These are phyloP conservation scores for Drepana arcuata DNA, from an alignment of 1,140 invertebrate genomes.

Conservation along the genomic window DNA sequence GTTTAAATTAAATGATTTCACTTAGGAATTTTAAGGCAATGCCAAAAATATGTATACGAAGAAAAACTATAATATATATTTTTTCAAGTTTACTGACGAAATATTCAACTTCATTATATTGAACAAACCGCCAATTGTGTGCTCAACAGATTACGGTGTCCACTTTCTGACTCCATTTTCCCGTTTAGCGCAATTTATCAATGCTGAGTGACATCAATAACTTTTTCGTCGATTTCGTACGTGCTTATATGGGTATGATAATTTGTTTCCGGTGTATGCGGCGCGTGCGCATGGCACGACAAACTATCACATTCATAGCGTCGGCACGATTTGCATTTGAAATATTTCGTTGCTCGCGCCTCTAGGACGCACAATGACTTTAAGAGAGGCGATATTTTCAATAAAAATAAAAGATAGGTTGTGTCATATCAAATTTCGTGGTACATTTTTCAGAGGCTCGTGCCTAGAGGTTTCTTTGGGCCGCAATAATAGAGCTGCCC, in stretches of 20 bases:
- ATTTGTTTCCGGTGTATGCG: conserved; percentile 65
- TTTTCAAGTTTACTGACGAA: conserved; percentile 1
- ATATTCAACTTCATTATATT: conserved; percentile 15
- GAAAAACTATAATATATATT: too few species aligned
- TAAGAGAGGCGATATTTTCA: conserved; percentile 34
- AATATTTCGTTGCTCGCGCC: conserved; percentile 63
- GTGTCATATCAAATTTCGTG: conserved; percentile 63
- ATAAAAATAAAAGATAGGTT: conserved; percentile 23
- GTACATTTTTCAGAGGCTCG: conserved; percentile 63
- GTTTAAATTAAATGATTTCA: too few species aligned
- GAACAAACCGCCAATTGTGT: conserved; percentile 14
- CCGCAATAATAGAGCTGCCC: conserved; percentile 43
- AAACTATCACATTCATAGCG: conserved; percentile 67
- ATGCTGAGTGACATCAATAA: conserved; percentile 56
- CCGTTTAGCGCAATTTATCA: conserved; percentile 59
- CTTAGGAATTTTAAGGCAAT: too few species aligned
- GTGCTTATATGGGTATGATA: conserved; percentile 68
- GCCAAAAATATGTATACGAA: too few species aligned
- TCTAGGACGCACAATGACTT: conserved; percentile 44
- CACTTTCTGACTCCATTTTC: conserved; percentile 35
- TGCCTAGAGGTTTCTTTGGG: conserved; percentile 41
- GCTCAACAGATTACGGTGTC: conserved; percentile 27
- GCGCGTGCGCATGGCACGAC: conserved; percentile 61
- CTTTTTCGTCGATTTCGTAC: conserved; percentile 56
- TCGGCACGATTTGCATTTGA: conserved; percentile 70